These are phyloP conservation scores for Carcharodon carcharias DNA, from an alignment of 2,797 vertebrate species.

Conservation along the genomic window DNA sequence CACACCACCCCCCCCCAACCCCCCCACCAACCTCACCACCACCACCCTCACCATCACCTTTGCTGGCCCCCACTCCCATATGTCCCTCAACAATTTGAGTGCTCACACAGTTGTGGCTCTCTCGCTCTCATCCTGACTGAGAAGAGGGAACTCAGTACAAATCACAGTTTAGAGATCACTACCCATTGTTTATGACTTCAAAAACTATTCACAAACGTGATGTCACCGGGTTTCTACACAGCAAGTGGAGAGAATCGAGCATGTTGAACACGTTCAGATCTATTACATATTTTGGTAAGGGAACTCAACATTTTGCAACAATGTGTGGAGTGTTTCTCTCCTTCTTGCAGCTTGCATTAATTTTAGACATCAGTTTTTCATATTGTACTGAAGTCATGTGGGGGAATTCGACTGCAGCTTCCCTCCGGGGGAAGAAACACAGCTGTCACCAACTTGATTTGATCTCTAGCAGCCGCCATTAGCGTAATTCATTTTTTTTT, in stretches of 20 bases:
- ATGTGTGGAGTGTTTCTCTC: conserved; percentile 28
- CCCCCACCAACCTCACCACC: too few relatives aligned
- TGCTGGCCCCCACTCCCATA: neutral
- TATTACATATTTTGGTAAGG: neutral
- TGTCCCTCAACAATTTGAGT: neutral
- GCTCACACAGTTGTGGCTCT: neutral
- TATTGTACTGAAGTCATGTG: neutral
- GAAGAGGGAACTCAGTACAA: neutral
- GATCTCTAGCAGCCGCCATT: neutral
- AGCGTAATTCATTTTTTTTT: neutral
- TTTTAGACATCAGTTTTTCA: conserved; percentile 34
- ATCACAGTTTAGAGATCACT: neutral
- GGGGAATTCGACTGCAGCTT: neutral
- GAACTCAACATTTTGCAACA: conserved; percentile 25
- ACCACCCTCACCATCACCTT: too few relatives aligned
- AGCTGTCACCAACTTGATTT: conserved; percentile 25
- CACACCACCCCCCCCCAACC: too few relatives aligned
- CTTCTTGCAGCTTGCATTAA: conserved; percentile 31
- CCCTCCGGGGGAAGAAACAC: conserved; percentile 18
- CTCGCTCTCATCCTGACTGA: neutral
- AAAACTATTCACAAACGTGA: neutral
- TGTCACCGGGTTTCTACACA: neutral
- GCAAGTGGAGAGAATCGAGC: neutral
- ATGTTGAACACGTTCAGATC: conserved; percentile 18
- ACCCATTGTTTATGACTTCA: neutral